Conservation (phyloP, 1,140 invertebrate genomes). For the Heliconius congener region DNA sequence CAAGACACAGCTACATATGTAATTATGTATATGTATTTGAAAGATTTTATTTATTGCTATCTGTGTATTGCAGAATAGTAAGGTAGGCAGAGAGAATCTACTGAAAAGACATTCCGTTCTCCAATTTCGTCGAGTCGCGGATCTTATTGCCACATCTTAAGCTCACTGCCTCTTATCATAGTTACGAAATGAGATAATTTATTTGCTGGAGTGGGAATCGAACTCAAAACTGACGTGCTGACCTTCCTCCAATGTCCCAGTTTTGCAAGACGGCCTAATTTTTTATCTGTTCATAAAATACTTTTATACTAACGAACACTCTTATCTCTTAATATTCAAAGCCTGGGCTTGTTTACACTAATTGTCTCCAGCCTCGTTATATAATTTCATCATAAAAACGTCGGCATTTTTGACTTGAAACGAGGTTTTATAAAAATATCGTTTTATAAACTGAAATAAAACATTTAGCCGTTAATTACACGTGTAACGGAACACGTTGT, state of each 20-base stretch:
- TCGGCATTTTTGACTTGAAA: slow-evolving; percentile 22
- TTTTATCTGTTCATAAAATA: not conserved
- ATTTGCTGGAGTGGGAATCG: not conserved
- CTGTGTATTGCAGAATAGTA: no score
- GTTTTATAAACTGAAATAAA: slow-evolving; percentile 37
- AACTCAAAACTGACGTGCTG: not conserved
- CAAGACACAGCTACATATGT: not conserved
- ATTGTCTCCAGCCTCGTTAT: slow-evolving; percentile 37
- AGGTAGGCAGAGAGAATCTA: not conserved
- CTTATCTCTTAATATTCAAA: slow-evolving; percentile 8
- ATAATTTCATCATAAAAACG: slow-evolving; percentile 36
- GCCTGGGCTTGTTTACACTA: slow-evolving; percentile 9
- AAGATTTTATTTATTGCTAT: not conserved
- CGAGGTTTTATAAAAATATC: slow-evolving; percentile 40
- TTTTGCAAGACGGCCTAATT: not conserved
- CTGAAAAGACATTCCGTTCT: not conserved
- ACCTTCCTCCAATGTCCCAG: no score
- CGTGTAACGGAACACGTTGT: slow-evolving; percentile 46
- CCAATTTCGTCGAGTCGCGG: no score
- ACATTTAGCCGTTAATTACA: slow-evolving; percentile 58
- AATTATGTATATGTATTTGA: not conserved
- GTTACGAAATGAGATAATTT: not conserved
- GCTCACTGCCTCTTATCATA: not conserved
- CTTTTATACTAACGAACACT: not conserved
- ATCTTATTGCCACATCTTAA: no score